Evolutionary conservation across 2,797 vertebrate genomes (phyloP), one percentile per base, ranked within the genome.

Genomic region (Typhlichthys subterraneus): DNA sequence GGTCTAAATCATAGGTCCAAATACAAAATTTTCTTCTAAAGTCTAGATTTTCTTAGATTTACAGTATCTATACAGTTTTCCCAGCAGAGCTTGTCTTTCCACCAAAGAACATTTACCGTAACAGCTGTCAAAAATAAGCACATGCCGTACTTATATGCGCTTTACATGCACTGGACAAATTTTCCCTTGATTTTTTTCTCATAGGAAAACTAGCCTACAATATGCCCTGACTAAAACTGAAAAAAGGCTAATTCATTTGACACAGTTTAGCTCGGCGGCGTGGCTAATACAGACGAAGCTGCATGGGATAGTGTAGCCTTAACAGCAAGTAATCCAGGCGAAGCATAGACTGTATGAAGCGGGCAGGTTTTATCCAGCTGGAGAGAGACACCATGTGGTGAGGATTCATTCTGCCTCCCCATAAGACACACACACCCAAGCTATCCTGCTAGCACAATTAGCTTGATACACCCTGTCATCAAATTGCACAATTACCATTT

Each of bases 321-420:
- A 6, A 33, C 12, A 47, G 59, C 3, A 65, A 78, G 82, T 76
- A 84, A 84, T 79, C 67, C 77, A 65, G 61, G 74, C 42, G 69
- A 69, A 83, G 70, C 73, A 79, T 29, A 29, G 23, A 29, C 23
- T 29, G 23, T 82, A 70, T 8, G 65, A 80, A 67, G 68, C 69
- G 75, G 67, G 75, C 74, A 68, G 81, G 10, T 85, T 88, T 91
- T 93, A 86, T 91, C 85, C 88, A 86, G 92, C 88, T 89, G 89
- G 89, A 93, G 90, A 92, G 93, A 93, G 92, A 94, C 92, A 91
- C 92, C 93, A 92, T 92, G 93, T 92, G 93, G 93, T 89, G 89
- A 92, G 69, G 87, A 89, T 82, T 86, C 87, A 78, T 87, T 83
- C 78, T 86, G 81, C 87, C 87, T 69, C 81, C 79, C 75, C 57